Base-by-base conservation (phyloP, 2,888 invertebrate species). In the Dolomedes plantarius region DNA sequence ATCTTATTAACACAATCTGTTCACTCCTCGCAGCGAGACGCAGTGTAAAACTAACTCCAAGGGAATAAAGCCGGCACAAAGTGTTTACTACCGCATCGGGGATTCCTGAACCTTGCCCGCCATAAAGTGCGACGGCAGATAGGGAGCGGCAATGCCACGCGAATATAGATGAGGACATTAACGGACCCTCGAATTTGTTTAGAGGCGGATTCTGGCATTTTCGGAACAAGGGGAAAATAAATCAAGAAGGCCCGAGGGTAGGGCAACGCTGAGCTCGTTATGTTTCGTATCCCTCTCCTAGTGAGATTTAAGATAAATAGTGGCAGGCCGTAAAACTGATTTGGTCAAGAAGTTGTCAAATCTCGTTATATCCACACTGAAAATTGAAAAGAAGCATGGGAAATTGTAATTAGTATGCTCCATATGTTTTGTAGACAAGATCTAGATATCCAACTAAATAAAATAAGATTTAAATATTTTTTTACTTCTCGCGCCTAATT, bases 101-200 rank as follows among this genome's bases (percentile, higher is more conserved):
- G n/a, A n/a, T n/a, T 9, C 23, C 41, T 41, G 41, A 36, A 36
- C 27, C 28, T 77, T 6, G 19, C 28, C 72, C 6, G 19, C 29
- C 23, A 67, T 65, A 73, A 83, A 76, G 67, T 39, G 31, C 27
- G 39, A 31, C 68, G 36, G n/a, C 11, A 23, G 71, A 79, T 71
- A 79, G 69, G 76, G 77, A 83, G 83, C 72, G 83, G 77, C 77
- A 19, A 28, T 31, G n/a, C 23, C 23, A 23, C 11, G 56, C 23
- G 83, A 83, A 83, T 83, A 83, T 72, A 83, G 71, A 83, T 77
- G 56, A 28, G n/a, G 67, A 23, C 46, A 83, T 83, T 83, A 83
- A 28, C 19, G 56, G 2, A 46, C 9, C 56, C 46, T 19, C 56
- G 23, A 39, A 76, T 76, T 76, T 67, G 65, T 46, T 19, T 28